phyloP scores from a whole-genome alignment of 2,888 invertebrate genomes.

The Lamellibrachia satsuma region DNA sequence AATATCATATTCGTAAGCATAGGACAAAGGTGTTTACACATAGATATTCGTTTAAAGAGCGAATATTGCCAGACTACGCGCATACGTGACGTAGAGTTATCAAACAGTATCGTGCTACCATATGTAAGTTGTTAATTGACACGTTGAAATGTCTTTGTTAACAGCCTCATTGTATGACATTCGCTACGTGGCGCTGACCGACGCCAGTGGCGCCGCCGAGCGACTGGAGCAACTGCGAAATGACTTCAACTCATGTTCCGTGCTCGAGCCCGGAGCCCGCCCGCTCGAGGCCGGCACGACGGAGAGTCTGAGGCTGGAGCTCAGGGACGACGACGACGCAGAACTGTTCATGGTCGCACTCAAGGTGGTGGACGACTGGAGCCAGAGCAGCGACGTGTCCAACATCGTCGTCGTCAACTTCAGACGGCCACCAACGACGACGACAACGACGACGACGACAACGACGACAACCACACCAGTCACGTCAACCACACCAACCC shows the following conservation, averaged over 20 bases:
- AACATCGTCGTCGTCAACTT: not conserved
- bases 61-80: too few species aligned
- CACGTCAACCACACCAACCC: not conserved
- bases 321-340: not conserved
- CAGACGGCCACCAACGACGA: not conserved
- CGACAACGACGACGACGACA: not conserved
- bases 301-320: not conserved
- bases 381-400: not conserved
- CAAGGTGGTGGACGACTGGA: not conserved
- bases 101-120: not conserved
- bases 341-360: not conserved
- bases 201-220: not conserved
- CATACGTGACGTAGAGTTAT: too few species aligned
- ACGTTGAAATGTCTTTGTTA: not conserved
- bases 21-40: too few species aligned
- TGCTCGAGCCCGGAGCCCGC: not conserved
- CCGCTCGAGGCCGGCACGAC: not conserved
- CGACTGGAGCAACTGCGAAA: not conserved
- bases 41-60: too few species aligned
- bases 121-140: not conserved
- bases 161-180: not conserved
- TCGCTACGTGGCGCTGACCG: not conserved
- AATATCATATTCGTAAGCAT: too few species aligned
- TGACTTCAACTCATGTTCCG: not conserved
- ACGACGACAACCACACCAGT: not conserved